Conservation (phyloP, 2,797 vertebrate species). For the Poeciliopsis presidionis region DNA sequence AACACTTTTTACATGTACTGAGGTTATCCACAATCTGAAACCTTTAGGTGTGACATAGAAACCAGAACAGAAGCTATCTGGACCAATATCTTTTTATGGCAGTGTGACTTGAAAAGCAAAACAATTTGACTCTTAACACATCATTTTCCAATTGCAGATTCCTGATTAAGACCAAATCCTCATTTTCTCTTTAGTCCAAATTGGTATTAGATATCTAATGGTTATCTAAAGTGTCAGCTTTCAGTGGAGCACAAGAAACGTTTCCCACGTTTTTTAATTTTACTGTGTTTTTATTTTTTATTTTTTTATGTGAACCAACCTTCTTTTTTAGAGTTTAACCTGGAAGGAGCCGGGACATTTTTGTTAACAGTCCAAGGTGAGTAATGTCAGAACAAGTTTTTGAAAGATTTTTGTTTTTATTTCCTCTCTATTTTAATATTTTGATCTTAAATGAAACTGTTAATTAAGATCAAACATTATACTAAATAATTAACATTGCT, state of each 20-base stretch:
- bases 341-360: not conserved
- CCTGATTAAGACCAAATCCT: not conserved
- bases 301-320: not conserved
- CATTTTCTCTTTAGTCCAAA: not conserved
- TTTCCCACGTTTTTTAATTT: not conserved
- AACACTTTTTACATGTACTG: not conserved
- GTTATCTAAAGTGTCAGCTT: not conserved
- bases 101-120: not conserved
- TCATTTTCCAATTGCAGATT: not conserved
- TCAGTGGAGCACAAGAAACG: not conserved
- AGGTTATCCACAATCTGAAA: not conserved
- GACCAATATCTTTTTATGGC: not conserved
- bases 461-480: not conserved
- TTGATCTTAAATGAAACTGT: not conserved
- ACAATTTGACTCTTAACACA: not conserved
- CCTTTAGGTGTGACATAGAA: not conserved
- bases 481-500: not conserved
- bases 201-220: not conserved
- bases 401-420: not conserved
- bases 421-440: not conserved
- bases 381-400: not conserved
- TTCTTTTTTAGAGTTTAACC: not conserved
- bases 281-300: not conserved
- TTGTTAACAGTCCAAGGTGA: not conserved
- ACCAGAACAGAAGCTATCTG: not conserved